phyloP scores from a whole-genome alignment of 2,888 invertebrate genomes.

The Arge pagana region DNA sequence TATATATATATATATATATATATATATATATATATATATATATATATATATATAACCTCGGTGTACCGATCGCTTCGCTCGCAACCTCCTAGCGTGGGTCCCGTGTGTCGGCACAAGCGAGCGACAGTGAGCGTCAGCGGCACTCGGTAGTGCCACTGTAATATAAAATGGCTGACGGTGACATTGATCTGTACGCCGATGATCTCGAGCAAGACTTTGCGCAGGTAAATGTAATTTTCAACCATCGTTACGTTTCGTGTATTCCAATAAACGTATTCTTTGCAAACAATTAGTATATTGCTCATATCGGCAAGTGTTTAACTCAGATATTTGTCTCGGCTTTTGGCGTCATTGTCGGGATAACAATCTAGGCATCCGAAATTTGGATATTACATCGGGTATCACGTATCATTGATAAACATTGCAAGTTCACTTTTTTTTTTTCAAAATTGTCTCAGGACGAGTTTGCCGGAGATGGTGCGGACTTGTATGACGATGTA shows the following conservation, averaged over 20 bases:
- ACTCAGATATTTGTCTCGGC: neutral
- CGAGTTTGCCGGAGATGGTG: conserved; percentile 84
- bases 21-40: no score
- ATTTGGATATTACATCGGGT: conserved; percentile 14
- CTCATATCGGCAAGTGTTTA: neutral
- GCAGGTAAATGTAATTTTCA: conserved; percentile 63
- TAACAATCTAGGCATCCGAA: conserved; percentile 38
- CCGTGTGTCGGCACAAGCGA: conserved; percentile 35
- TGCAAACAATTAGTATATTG: conserved; percentile 3
- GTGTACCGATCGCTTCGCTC: no score
- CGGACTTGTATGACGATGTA: conserved; percentile 95
- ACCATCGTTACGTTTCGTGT: conserved; percentile 13
- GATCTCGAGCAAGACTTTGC: conserved; percentile 95
- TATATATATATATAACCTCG: no score
- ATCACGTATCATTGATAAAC: neutral
- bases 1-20: no score
- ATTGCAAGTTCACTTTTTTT: no score
- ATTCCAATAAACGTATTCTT: neutral
- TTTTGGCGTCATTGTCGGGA: conserved; percentile 44
- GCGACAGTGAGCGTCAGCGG: conserved; percentile 50
- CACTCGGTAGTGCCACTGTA: conserved; percentile 49
- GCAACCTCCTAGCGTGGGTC: conserved; percentile 19
- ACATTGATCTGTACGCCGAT: conserved; percentile 96
- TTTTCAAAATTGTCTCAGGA: conserved; percentile 69
- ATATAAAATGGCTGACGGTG: conserved; percentile 88